A percentile compares a stretch with the other conserved stretches of the same genome.
Evolutionary conservation across 2,888 invertebrate species (phyloP).

Genomic region (Polymixis lichenea): DNA sequence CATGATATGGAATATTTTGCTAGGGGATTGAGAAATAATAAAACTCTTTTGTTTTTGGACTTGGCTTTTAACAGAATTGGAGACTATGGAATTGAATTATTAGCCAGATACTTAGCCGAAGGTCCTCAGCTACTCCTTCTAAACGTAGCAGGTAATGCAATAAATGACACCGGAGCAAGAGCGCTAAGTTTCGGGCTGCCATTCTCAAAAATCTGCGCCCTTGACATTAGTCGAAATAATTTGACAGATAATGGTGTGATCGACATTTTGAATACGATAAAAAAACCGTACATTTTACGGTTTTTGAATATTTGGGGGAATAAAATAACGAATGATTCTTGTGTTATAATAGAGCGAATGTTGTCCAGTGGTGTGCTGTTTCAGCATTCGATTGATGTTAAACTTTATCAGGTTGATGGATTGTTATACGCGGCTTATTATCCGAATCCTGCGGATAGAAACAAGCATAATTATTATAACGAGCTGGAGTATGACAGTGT

Average conservation of each 20-base stretch:
- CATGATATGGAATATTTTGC: conserved; percentile 91
- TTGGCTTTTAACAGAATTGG: conserved; percentile 91
- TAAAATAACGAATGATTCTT: conserved; percentile 81
- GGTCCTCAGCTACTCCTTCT: conserved; percentile 87
- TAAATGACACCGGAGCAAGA: conserved; percentile 90
- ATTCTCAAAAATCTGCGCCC: conserved; percentile 89
- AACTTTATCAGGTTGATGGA: conserved; percentile 81
- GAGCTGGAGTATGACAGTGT: conserved; percentile 86
- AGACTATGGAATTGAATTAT: conserved; percentile 89
- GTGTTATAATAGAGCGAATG: conserved; percentile 83
- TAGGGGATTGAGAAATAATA: conserved; percentile 87
- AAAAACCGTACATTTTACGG: conserved; percentile 85
- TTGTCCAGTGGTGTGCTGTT: conserved; percentile 78
- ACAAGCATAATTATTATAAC: conserved; percentile 90
- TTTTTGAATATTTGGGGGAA: conserved; percentile 87
- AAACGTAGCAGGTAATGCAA: conserved; percentile 90
- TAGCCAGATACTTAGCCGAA: conserved; percentile 89
- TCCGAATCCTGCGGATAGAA: conserved; percentile 85
- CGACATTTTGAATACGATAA: conserved; percentile 89
- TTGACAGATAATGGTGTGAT: conserved; percentile 89
- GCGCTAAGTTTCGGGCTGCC: conserved; percentile 90
- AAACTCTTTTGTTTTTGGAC: conserved; percentile 90
- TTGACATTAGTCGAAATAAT: conserved; percentile 91
- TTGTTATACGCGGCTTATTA: conserved; percentile 81
- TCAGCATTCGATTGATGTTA: conserved; percentile 83